Percentiles rank a stretch among this genome's conserved stretches.
These are phyloP conservation scores for Merluccius polli DNA, from an alignment of 2,797 vertebrate genomes.

Conservation along the genomic window DNA sequence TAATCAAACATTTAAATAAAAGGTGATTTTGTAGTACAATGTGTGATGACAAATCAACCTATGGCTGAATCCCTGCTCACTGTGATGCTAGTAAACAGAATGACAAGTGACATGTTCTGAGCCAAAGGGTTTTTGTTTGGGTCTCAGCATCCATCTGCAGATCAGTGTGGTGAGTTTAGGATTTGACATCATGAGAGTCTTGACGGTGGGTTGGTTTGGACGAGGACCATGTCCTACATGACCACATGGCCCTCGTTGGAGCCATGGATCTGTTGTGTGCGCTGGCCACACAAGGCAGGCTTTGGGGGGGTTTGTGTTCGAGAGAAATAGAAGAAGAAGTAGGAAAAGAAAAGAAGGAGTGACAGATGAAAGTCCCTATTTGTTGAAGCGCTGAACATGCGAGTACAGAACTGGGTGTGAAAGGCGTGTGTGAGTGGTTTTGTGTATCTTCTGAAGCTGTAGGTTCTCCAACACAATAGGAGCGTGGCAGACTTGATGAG, in stretches of 20 bases:
- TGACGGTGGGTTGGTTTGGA: constrained; percentile 67
- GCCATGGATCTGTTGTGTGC: constrained; percentile 56
- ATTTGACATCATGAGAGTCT: constrained; percentile 40
- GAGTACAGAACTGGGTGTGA: not conserved
- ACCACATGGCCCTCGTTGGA: constrained; percentile 60
- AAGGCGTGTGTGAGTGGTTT: not conserved
- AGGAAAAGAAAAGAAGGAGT: not conserved
- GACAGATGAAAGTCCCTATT: constrained; percentile 2
- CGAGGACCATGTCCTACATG: constrained; percentile 60
- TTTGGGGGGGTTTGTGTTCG: not conserved
- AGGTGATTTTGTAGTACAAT: not conserved
- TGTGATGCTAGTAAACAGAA: not conserved
- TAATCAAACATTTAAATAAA: not conserved
- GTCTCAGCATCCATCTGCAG: not conserved
- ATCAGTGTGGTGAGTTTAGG: constrained; percentile 16
- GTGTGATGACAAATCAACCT: not conserved
- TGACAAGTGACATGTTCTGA: not conserved
- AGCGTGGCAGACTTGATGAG: not conserved
- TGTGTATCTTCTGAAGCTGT: not conserved
- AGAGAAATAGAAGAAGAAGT: constrained; percentile 16
- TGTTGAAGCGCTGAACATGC: constrained; percentile 7
- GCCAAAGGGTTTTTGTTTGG: not conserved
- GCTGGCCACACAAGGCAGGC: constrained; percentile 41
- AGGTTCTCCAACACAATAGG: not conserved
- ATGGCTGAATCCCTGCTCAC: too few relatives aligned